Evolutionary conservation across 2,113 vertebrate species (phyloP), one percentile per base, ranked within the genome.

Genomic region (Podarcis cretensis): DNA sequence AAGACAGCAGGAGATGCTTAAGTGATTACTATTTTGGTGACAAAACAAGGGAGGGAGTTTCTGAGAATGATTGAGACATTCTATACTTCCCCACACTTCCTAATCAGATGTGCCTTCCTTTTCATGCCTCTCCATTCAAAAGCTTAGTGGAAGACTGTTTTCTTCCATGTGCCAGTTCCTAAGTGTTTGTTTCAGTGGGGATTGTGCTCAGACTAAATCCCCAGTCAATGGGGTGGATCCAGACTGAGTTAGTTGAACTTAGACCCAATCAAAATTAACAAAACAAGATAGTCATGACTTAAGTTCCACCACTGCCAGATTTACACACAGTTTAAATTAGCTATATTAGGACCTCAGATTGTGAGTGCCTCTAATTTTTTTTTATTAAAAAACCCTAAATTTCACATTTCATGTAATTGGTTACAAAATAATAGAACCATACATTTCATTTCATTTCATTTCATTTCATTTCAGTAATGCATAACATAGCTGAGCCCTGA

Each of bases 1-100:
- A 95, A 97, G 97, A 96, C 94, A 97, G 95, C 93, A 93, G 94
- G 96, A 93, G 94, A 95, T 93, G 84, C 90, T 97, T 94, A 95
- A 95, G 95, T 94, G 93, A 84, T 96, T 95, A 85, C 89, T 94
- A 95, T 92, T 94, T 96, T 92, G 85, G 89, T 10, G 91, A 68
- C 86, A 71, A 94, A 93, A 92, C 89, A 91, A 91, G 77, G 89
- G 81, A 93, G 65, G 78, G 82, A 91, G 10, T 14, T 43, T 9
- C 40, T 79, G 43, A 40, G n/a, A 35, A 54, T 69, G 66, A 32
- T 12, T 6, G 21, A 32, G 76, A 6, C 20, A 48, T 20, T 6
- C 27, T 3, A 37, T 68, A 12, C 54, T 48, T 66, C 3, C 54
- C 76, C 37, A 1, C 3, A 0, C 40, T 25, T 79, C 21, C 2